Base-by-base conservation (phyloP, 2,113 vertebrate genomes). In the Tor tambroides region DNA sequence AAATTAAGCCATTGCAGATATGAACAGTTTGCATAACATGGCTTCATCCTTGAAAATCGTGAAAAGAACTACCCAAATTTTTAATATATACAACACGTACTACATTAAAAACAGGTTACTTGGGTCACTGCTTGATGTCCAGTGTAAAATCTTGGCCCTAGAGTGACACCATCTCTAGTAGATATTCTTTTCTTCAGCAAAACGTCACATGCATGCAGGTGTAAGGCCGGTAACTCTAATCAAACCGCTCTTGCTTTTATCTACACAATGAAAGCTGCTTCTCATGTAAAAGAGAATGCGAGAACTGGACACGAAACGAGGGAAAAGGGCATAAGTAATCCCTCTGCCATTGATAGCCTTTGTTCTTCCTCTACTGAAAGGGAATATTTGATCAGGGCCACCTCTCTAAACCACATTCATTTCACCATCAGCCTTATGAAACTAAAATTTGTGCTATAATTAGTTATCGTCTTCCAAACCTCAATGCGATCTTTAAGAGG, bases 261-360 rank as follows among this genome's bases (percentile, higher is more conserved):
- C 72, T 59, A n/a, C 54, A 84, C 56, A 17, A 38, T 67, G 51
- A 63, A 54, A 63, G 61, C 49, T 41, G 65, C 28, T 74, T 74
- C 88, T 76, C 54, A n/a, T 54, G 71, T 80, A 80, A 84, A 80
- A 65, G 85, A 75, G 54, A 87, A 41, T 54, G 72, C 28, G 30
- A 38, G 49, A 76, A 67, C 75, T 87, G 85, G 88, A 63, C 77
- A 49, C 26, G 54, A 80, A 76, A 38, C 77, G 23, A 46, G 78
- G 35, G 35, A 89, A 86, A 86, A 84, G 81, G 80, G 65, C 88
- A 84, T 86, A 74, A 86, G 85, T 84, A 86, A 87, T 87, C 61
- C 80, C 17, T 0, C 59, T 6, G 23, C 85, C 51, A 74, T 59
- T 75, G 75, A 84, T 43, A 41, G 65, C 78, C 85, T 86, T 89